These are phyloP conservation scores for Mystacides longicornis DNA, from an alignment of 2,888 invertebrate genomes.

Conservation along the genomic window DNA sequence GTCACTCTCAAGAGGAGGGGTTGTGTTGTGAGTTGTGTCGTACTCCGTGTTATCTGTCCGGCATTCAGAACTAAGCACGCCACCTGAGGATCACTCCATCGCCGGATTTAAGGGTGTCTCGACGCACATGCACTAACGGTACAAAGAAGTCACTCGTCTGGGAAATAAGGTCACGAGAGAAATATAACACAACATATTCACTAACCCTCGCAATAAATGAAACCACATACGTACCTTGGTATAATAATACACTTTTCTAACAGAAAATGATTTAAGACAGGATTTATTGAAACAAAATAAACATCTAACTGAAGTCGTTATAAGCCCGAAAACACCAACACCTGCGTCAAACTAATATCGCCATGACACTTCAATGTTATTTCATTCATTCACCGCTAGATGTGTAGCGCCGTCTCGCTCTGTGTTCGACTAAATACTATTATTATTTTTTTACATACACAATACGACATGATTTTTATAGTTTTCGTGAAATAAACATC, in stretches of 20 bases:
- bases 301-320: background rate
- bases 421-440: no score
- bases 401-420: background rate
- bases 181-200: background rate
- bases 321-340: slow-evolving; percentile 10
- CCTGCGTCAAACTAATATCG: slow-evolving; percentile 21
- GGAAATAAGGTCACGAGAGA: background rate
- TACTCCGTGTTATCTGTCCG: background rate
- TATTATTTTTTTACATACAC: no score
- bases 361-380: slow-evolving; percentile 21
- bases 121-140: slow-evolving; percentile 35
- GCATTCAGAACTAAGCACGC: no score
- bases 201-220: background rate
- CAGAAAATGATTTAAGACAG: background rate
- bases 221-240: background rate
- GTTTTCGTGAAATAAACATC: no score
- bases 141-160: slow-evolving; percentile 26
- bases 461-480: no score
- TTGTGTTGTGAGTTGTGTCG: slow-evolving; percentile 6
- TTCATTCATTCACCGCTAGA: slow-evolving; percentile 21
- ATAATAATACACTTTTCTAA: background rate
- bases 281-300: background rate
- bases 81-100: background rate
- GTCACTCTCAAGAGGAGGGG: slow-evolving; percentile 17
- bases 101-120: background rate